phyloP scores from a whole-genome alignment of 2,888 invertebrate genomes.

The Lymantria dispar region DNA sequence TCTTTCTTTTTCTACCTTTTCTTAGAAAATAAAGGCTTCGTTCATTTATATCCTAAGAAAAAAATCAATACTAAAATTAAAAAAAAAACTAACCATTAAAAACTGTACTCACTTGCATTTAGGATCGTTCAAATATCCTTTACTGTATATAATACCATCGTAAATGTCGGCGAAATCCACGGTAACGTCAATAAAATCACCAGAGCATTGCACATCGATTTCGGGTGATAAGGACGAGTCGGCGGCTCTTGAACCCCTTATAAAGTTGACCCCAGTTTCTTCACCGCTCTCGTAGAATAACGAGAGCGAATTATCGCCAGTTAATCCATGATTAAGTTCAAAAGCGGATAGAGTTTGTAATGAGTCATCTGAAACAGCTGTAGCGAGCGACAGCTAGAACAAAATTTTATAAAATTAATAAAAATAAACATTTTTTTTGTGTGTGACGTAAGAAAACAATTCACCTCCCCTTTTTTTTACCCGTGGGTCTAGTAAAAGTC shows the following conservation, averaged over 20 bases:
- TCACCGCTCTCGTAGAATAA: conserved; percentile 66
- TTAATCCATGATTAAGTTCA: conserved; percentile 67
- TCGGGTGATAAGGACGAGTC: conserved; percentile 71
- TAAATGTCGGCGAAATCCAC: conserved; percentile 85
- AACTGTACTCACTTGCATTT: conserved; percentile 83
- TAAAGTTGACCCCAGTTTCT: conserved; percentile 68
- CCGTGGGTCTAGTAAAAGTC: no score
- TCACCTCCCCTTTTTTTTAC: no score
- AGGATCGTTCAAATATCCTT: conserved; percentile 85
- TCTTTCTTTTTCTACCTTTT: no score
- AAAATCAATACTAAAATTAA: no score
- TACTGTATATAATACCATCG: conserved; percentile 87
- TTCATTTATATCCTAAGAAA: no score
- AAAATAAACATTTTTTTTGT: no score
- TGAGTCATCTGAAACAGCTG: conserved; percentile 74
- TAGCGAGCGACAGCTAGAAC: conserved; percentile 77
- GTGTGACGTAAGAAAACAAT: no score
- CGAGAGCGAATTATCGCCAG: conserved; percentile 64
- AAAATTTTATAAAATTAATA: background rate
- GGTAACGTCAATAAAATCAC: conserved; percentile 82
- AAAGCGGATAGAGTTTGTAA: conserved; percentile 63
- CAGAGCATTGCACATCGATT: conserved; percentile 85
- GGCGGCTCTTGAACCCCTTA: conserved; percentile 75
- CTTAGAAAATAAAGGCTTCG: no score
- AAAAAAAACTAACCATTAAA: no score